Base-by-base conservation (phyloP, 2,113 vertebrate genomes). In the Heterochromis multidens region DNA sequence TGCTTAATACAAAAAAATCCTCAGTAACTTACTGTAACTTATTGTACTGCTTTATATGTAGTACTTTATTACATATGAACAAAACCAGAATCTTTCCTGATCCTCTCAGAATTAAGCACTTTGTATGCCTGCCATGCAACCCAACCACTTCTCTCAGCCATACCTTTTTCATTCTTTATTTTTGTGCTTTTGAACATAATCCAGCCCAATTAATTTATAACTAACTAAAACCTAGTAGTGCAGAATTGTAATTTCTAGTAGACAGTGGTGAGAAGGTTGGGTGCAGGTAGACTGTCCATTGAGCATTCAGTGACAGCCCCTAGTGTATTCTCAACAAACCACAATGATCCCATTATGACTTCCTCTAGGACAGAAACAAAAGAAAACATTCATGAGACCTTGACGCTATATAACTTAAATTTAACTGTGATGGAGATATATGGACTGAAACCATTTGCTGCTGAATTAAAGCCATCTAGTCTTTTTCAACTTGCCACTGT, bases 191-290 rank as follows among this genome's bases (percentile, higher is more conserved):
- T 52, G 17, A 52, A 7, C 49, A 52, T 52, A 19, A 63, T 13
- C 11, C 13, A 43, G 0, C 63, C n/a, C 62, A 0, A 8, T 40
- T 37, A 14, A n/a, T 33, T 25, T 0, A 10, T 27, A 19, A 19
- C 46, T 19, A 27, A 12, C 17, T 72, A 49, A 49, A 29, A 49
- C 65, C 40, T 46, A 29, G 4, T n/a, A 21, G 27, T 19, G 27
- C 33, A 2, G 19, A 79, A 46, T 12, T 49, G 37, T 31, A 46
- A 10, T 79, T 79, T 61, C 35, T 67, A 67, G 37, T 8, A 46
- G 37, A 4, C 14, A 70, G 2, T 23, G 19, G 58, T 31, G 57
- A 63, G 2, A 37, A 35, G 21, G 5, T 27, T 29, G 76, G 2
- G 19, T 27, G n/a, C 31, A 35, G 33, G 72, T 77, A 40, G 62